Evolutionary conservation across 2,797 vertebrate species (phyloP), one percentile per base, ranked within the genome.

Genomic region (Furcifer pardalis): DNA sequence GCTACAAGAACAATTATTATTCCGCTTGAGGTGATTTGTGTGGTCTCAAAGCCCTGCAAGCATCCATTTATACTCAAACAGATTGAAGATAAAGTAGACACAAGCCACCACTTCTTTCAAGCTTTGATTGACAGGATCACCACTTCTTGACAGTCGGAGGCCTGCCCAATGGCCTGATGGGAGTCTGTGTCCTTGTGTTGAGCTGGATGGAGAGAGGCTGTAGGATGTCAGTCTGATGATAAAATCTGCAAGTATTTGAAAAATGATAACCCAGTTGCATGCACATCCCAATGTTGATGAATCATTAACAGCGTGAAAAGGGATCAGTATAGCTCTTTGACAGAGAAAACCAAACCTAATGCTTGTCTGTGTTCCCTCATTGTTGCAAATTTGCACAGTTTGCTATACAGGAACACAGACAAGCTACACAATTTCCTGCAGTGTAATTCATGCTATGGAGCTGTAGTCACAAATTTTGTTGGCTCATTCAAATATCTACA

Each of bases 1-100:
- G 87, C 87, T 94, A 91, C 92, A 89, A 93, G 93, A 90, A 71
- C 90, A 94, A 94, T 95, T 95, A 94, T 95, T 94, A 94, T 95
- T 95, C 91, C 0, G 0, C 93, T 91, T 71, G 86, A 91, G 91
- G 93, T 94, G 93, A 94, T 94, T 90, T 32, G 5, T 91, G 91
- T 79, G 92, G 93, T 94, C 89, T 94, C 71, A 85, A 92, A 92
- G 88, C 84, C 85, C 86, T 30, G 83, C 77, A 92, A 86, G 89
- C 88, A 91, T 89, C 91, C 88, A 82, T 95, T 94, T 91, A 59
- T 91, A 66, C 88, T 77, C 78, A 27, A 89, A 91, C 91, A 89
- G 91, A 88, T 78, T 78, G 85, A 30, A 88, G 90, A 95, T 95
- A 91, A 86, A 84, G 84, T 37, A 90, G 90, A 66, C 73, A 30